Conservation (phyloP, 2,113 vertebrate species). For the Pseudorhombus dupliciocellatus region DNA sequence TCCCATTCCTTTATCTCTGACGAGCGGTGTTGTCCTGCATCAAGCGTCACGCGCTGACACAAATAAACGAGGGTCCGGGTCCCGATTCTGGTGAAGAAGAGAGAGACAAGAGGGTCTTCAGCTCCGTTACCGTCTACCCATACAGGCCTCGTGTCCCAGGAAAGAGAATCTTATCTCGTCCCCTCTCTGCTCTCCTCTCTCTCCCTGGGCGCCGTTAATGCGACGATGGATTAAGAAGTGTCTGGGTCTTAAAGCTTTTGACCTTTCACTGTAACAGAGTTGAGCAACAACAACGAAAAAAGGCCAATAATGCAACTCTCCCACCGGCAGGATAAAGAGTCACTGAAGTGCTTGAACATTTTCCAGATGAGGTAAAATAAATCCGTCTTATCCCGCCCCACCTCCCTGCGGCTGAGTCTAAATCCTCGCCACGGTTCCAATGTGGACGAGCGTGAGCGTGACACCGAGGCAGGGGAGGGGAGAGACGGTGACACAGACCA, state of each 20-base stretch:
- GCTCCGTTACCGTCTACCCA: background rate
- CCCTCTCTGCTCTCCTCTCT: constrained; percentile 9
- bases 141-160: background rate
- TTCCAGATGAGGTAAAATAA: constrained; percentile 71
- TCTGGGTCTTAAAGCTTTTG: constrained; percentile 20
- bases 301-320: constrained; percentile 32
- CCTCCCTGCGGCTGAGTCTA: constrained; percentile 43
- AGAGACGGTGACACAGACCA: constrained; percentile 40
- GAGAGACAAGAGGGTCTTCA: background rate
- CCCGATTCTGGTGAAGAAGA: no score
- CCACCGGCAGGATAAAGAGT: constrained; percentile 44
- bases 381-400: constrained; percentile 53
- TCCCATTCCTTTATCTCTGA: no score
- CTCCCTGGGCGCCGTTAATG: constrained; percentile 3
- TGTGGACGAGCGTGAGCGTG: constrained; percentile 55
- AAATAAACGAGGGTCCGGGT: no score
- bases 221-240: constrained; percentile 23
- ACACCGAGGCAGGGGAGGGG: constrained; percentile 35
- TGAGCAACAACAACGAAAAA: constrained; percentile 18
- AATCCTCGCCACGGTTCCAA: constrained; percentile 60
- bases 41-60: no score
- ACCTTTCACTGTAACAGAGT: constrained; percentile 31
- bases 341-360: constrained; percentile 45
- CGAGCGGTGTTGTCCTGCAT: no score
- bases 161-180: background rate